Base-by-base conservation (phyloP, 2,888 invertebrate species). In the Dasypolia templi region DNA sequence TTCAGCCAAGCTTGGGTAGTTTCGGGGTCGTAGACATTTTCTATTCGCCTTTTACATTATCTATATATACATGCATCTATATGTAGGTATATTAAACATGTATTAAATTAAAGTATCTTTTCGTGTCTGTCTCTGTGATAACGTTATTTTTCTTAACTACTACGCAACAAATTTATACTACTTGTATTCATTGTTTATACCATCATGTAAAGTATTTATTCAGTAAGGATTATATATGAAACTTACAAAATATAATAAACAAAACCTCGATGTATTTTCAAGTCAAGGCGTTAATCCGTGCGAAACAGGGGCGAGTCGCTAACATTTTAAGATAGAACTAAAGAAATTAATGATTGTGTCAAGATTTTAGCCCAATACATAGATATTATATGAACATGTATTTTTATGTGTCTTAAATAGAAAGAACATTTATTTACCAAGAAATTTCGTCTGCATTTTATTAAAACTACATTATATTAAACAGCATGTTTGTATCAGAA, bases 21-120 rank as follows among this genome's bases (percentile, higher is more conserved):
- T 59, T 44, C 46, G 19, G n/a, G 80, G 32, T 64, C 63, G 44
- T 26, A 58, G 73, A 64, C 58, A 42, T 64, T 72, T 51, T 39
- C n/a, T 44, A 58, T 79, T 80, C 14, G 22, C 12, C 51, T 46
- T 7, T 46, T 65, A 29, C 17, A 74, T 46, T 75, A 12, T n/a
- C n/a, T n/a, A 39, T 75, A 9, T 2, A 62, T 7, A 12, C 44
- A 12, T 19, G 26, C 53, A 17, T 53, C 6, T 51, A 26, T 26
- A 53, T 26, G 53, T 53, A 14, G 26, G 26, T 7, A 55, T 29
- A 7, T 55, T 55, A 17, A 29, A 55, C 55, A 29, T 53, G 6
- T 53, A 53, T 14, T 6, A 55, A 55, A 55, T 55, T 55, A 55
- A 3, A 55, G 29, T 29, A 3, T 29, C 3, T 26, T 53, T 17